phyloP scores from a whole-genome alignment of 2,797 vertebrate genomes.

The Lithobates pipiens region DNA sequence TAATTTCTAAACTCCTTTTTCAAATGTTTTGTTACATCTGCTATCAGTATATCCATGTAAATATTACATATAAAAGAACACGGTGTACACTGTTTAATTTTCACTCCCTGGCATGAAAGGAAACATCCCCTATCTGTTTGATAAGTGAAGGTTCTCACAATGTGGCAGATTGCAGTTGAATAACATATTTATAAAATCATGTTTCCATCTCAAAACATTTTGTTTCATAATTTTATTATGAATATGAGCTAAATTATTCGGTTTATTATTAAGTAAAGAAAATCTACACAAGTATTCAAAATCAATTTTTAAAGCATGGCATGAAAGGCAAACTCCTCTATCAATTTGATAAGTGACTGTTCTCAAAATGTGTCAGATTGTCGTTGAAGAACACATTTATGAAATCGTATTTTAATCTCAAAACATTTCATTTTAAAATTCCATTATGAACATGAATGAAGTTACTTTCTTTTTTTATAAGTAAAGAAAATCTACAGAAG shows the following conservation, averaged over 20 bases:
- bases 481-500: background rate
- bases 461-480: no score
- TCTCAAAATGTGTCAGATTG: conserved; percentile 21
- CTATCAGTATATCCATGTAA: background rate
- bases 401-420: background rate
- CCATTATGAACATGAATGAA: background rate
- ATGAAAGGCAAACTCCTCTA: conserved; percentile 10
- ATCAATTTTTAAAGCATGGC: background rate
- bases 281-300: background rate
- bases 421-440: conserved; percentile 8
- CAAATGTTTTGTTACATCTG: background rate
- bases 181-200: background rate
- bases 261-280: background rate
- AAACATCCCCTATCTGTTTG: conserved; percentile 15
- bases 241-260: background rate
- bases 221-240: background rate
- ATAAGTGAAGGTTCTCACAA: conserved; percentile 28
- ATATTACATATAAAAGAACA: conserved; percentile 29
- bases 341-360: conserved; percentile 28
- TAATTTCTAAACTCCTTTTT: no score
- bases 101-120: background rate
- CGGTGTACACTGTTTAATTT: conserved; percentile 15
- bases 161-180: conserved; percentile 21
- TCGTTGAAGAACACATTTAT: conserved; percentile 1
- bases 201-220: conserved; percentile 12